phyloP scores from a whole-genome alignment of 2,888 invertebrate genomes.

The Leptopterna dolabrata region DNA sequence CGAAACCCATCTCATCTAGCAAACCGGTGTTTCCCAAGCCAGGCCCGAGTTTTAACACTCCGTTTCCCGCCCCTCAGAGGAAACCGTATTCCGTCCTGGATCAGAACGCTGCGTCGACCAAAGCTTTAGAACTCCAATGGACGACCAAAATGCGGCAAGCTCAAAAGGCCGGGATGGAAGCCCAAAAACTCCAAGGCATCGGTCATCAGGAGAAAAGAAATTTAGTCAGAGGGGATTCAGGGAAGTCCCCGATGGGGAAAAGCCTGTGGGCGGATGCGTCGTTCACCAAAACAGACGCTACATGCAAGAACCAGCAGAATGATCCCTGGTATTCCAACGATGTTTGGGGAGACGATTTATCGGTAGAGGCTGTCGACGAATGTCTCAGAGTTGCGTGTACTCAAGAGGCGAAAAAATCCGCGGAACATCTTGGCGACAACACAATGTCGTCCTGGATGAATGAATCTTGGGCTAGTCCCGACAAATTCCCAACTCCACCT shows the following conservation, averaged over 20 bases:
- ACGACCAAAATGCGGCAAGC: slow-evolving; percentile 26
- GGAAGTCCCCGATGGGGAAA: slow-evolving; percentile 35
- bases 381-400: background rate
- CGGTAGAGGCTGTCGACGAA: slow-evolving; percentile 31
- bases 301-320: slow-evolving; percentile 34
- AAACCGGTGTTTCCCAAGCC: background rate
- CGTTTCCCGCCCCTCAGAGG: background rate
- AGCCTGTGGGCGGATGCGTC: background rate
- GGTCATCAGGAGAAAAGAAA: background rate
- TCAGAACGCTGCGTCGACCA: slow-evolving; percentile 28
- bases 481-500: background rate
- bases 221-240: background rate
- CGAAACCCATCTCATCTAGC: background rate
- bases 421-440: background rate
- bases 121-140: slow-evolving; percentile 45
- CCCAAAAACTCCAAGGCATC: background rate
- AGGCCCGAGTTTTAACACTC: background rate
- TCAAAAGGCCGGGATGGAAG: slow-evolving; percentile 25
- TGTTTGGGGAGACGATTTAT: slow-evolving; percentile 52
- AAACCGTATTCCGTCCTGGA: background rate
- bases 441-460: slow-evolving; percentile 16
- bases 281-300: background rate
- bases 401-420: slow-evolving; percentile 24
- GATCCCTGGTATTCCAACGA: slow-evolving; percentile 50
- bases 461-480: slow-evolving; percentile 14